Evolutionary conservation across 2,113 vertebrate genomes (phyloP), one percentile per base, ranked within the genome.

Genomic region (Mohoua ochrocephala): DNA sequence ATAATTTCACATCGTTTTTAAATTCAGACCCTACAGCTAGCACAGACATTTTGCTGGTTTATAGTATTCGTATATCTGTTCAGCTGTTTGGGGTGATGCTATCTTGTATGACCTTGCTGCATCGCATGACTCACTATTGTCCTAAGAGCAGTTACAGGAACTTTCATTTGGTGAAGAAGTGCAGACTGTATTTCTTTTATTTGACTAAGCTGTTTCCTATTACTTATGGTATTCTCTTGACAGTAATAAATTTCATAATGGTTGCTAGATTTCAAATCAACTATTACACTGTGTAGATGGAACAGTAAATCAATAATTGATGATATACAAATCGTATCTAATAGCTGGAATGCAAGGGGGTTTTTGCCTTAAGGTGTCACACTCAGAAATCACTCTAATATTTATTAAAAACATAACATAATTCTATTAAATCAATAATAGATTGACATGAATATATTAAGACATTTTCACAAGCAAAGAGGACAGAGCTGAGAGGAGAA

Each of bases 121-220:
- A 69, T 56, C 15, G 50, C 59, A 54, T 54, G 61, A 75, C 67
- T 95, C 70, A 84, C 45, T 70, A 30, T 15, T 53, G n/a, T 53
- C 59, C 93, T 76, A 93, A 91, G 85, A 88, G 45, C 73, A 91
- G 67, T 96, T 95, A 95, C 52, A 91, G 83, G 57, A 87, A 97
- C 95, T 88, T 95, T 93, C 91, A 80, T 91, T 92, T 95, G 78
- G 44, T 76, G 69, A 92, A 89, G 68, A 41, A 91, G 31, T 65
- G 57, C 77, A 93, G 42, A 41, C 33, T 33, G 16, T 81, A 92
- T 91, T 97, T 93, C 39, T 96, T 95, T 88, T 65, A 85, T 95
- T 96, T 97, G 79, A 95, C 76, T 96, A 87, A 96, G 41, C 56
- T 92, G 35, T 96, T 97, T 97, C 64, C 68, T 95, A 84, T 95